A percentile compares a stretch with the other conserved stretches of the same genome.
These are phyloP conservation scores for Lucifuga dentata DNA, from an alignment of 2,113 vertebrate genomes.

Conservation along the genomic window DNA sequence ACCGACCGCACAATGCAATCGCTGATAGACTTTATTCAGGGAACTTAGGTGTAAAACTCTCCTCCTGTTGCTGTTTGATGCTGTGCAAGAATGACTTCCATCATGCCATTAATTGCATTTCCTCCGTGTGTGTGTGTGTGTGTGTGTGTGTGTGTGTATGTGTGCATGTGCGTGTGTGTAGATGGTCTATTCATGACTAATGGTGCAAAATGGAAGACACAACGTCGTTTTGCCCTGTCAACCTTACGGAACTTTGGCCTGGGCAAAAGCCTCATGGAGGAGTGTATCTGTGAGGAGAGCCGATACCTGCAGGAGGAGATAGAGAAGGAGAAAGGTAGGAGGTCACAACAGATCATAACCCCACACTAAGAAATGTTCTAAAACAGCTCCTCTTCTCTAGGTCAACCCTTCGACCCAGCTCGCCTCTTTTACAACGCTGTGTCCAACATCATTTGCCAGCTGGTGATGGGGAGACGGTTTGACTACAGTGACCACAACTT, in stretches of 20 bases:
- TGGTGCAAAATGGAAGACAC: constrained; percentile 81
- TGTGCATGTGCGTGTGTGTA: no score
- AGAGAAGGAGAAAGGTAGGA: constrained; percentile 79
- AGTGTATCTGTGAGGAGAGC: no score
- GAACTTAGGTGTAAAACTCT: constrained; percentile 33
- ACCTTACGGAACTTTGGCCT: no score
- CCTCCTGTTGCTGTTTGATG: background rate
- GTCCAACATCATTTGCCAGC: constrained; percentile 87
- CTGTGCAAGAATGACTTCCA: background rate
- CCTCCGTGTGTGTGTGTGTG: no score
- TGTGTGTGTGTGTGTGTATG: constrained; percentile 5
- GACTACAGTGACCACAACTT: no score
- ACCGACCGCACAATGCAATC: constrained; percentile 44
- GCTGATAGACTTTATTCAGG: constrained; percentile 36
- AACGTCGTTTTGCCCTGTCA: no score
- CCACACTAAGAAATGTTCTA: background rate
- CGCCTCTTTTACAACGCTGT: constrained; percentile 85
- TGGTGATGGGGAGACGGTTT: constrained; percentile 87
- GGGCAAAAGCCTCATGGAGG: no score
- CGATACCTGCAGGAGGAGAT: constrained; percentile 79
- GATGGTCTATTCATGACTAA: constrained; percentile 77
- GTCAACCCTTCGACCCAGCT: constrained; percentile 81
- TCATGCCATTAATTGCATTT: background rate
- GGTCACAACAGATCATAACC: fast-evolving
- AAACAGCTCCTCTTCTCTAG: constrained; percentile 62